These are phyloP conservation scores for Bradypodion ventrale DNA, from an alignment of 2,797 vertebrate genomes.

Conservation along the genomic window DNA sequence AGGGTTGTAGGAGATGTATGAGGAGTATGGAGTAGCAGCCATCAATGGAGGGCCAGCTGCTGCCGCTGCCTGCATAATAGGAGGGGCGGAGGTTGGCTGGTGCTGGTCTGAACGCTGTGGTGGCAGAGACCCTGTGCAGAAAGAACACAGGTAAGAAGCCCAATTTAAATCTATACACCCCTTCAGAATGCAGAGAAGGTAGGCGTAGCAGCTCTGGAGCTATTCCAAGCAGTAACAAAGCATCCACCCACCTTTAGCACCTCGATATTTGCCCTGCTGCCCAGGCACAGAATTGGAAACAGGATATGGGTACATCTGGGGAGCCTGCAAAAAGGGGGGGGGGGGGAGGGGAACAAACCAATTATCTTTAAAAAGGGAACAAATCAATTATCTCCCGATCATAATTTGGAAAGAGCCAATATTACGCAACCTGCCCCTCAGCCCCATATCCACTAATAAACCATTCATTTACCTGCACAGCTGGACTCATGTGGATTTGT, in stretches of 20 bases:
- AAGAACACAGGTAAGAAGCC: background rate
- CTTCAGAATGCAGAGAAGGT: background rate
- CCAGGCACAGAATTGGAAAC: conserved; percentile 83
- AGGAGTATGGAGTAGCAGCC: conserved; percentile 87
- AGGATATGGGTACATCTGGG: conserved; percentile 88
- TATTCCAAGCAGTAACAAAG: background rate
- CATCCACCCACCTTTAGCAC: conserved; percentile 82
- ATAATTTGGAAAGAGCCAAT: background rate
- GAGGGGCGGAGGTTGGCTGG: conserved; percentile 82
- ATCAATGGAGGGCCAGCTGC: conserved; percentile 87
- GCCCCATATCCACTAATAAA: background rate
- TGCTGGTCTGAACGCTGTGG: conserved; percentile 81
- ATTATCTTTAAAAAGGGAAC: background rate
- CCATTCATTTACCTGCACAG: conserved; percentile 79
- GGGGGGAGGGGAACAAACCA: background rate
- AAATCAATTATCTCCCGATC: background rate
- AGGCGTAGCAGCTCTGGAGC: too few species aligned
- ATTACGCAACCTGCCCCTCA: background rate
- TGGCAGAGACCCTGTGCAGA: conserved; percentile 80
- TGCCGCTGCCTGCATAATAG: conserved; percentile 85
- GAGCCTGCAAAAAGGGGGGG: conserved; percentile 77
- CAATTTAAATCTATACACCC: too few species aligned
- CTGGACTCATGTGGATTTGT: conserved; percentile 81
- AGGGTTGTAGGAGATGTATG: conserved; percentile 88
- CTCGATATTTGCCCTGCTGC: conserved; percentile 87